phyloP scores from a whole-genome alignment of 2,113 vertebrate genomes.

The Cepphus grylle region DNA sequence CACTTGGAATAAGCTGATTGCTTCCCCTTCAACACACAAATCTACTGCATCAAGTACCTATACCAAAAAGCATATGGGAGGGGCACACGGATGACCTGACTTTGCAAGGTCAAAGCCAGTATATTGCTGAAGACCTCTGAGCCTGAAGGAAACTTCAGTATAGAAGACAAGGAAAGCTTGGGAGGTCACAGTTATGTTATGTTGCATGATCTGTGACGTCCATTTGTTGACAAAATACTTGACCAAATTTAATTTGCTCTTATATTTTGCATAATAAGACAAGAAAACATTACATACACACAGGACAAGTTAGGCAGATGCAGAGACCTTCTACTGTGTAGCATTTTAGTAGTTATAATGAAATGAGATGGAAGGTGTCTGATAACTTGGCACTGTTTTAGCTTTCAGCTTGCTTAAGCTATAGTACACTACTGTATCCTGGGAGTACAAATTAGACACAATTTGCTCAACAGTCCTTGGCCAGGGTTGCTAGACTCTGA shows the following conservation, averaged over 20 bases:
- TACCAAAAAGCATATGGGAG: neutral
- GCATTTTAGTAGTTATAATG: neutral
- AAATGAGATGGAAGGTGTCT: neutral
- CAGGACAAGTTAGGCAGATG: neutral
- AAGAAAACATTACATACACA: neutral
- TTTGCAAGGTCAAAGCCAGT: neutral
- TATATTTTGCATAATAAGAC: neutral
- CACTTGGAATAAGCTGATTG: neutral
- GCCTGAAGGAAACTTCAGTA: neutral
- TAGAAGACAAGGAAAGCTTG: neutral
- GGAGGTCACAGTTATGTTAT: neutral
- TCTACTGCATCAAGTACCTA: neutral
- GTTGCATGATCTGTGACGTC: neutral
- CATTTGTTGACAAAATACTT: neutral
- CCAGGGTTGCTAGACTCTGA: neutral
- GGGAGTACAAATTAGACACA: neutral
- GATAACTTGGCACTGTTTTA: neutral
- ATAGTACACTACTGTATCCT: neutral
- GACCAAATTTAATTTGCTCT: neutral
- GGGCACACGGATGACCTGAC: no score
- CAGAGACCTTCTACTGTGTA: neutral
- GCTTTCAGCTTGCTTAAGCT: neutral
- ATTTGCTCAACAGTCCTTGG: neutral
- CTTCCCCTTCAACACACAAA: neutral
- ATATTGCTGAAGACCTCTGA: neutral